Evolutionary conservation across 2,797 vertebrate genomes (phyloP).

Genomic region (Aselliscus stoliczkanus): DNA sequence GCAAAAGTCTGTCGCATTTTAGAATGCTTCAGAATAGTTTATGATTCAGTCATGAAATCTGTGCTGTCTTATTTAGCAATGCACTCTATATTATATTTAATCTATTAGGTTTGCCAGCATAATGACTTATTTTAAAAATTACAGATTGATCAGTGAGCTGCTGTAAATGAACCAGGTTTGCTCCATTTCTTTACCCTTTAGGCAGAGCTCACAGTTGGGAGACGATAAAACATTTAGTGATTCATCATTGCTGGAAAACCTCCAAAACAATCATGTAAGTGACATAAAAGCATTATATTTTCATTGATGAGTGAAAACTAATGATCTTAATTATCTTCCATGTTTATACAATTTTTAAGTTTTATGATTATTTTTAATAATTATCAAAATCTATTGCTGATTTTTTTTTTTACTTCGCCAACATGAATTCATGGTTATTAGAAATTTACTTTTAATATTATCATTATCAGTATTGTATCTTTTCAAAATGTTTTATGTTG

Average conservation of each 20-base stretch:
- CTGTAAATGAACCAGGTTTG: background rate
- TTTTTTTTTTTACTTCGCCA: background rate
- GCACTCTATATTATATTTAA: background rate
- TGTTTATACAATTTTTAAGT: background rate
- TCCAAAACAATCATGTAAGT: constrained; percentile 97
- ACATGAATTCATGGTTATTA: background rate
- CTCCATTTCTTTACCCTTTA: constrained; percentile 76
- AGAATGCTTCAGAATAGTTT: background rate
- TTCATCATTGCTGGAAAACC: constrained; percentile 94
- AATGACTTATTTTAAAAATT: constrained; percentile 6
- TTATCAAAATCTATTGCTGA: background rate
- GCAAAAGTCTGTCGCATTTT: background rate
- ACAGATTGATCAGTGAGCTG: background rate
- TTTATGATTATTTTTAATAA: constrained; percentile 19
- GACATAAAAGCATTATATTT: background rate
- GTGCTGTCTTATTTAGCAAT: constrained; percentile 1
- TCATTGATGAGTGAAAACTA: background rate
- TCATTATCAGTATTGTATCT: background rate
- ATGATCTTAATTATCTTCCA: background rate
- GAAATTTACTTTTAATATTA: background rate
- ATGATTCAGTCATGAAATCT: constrained; percentile 23
- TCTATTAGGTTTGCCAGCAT: background rate
- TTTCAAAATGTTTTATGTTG: background rate
- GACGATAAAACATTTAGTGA: constrained; percentile 94
- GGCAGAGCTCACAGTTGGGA: constrained; percentile 89